Base-by-base conservation (phyloP, 2,797 vertebrate genomes). In the Pachyuromys duprasi region DNA sequence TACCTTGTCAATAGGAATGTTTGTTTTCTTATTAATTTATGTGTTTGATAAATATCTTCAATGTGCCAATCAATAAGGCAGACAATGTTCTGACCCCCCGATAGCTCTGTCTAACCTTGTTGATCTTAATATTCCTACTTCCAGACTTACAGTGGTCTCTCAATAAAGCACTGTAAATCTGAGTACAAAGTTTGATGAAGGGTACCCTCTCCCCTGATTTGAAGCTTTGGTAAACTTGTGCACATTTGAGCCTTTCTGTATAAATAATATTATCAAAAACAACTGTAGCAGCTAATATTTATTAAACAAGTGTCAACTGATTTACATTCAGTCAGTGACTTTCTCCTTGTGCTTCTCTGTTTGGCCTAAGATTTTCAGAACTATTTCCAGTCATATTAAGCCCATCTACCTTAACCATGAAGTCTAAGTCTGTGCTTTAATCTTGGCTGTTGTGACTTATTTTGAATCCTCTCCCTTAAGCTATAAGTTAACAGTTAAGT, bases 361-460 rank as follows among this genome's bases (percentile, higher is more conserved):
- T 90, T 95, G 94, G 89, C 55, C 42, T 96, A 49, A 45, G 87
- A 87, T 94, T 92, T 95, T 86, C 87, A 86, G 92, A 95, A 78
- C 74, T 82, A 89, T 92, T 97, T 95, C 69, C 33, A 86, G 72
- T 45, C 53, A 17, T 92, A n/a, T 65, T 94, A 91, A 93, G 72
- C n/a, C 83, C 55, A 14, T 60, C 78, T 78, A 55, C 60, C 28
- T 92, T 95, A 86, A 28, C 60, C 49, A 53, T 31, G 82, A 72
- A 55, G 81, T 74, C n/a, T 96, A 92, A 69, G 36, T 94, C 69
- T 87, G 70, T 91, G 75, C n/a, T 91, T 91, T 91, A 26, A 57
- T 90, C 45, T 81, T 90, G 57, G 78, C 17, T 86, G 15, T 63
- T 90, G 55, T 67, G 88, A 79, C 65, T 91, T 92, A 65, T 57